These are phyloP conservation scores for Channa maculata DNA, from an alignment of 2,113 vertebrate genomes.

Conservation along the genomic window DNA sequence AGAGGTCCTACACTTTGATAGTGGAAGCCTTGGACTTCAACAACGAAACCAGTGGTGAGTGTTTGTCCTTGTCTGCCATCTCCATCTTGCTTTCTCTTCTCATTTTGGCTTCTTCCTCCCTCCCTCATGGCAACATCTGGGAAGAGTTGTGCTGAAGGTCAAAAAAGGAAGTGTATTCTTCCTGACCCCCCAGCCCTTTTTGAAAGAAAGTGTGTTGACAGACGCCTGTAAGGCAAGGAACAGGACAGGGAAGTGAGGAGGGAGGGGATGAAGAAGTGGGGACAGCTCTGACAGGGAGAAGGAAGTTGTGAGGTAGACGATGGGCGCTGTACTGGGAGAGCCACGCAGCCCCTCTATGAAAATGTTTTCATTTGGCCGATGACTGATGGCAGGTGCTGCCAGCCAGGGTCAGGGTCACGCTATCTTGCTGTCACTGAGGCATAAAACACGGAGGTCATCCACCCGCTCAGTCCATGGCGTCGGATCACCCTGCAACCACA, in stretches of 20 bases:
- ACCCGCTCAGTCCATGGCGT: neutral
- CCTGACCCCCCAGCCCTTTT: constrained; percentile 56
- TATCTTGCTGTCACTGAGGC: constrained; percentile 67
- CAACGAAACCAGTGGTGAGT: constrained; percentile 91
- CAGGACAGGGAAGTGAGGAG: constrained; percentile 69
- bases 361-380: constrained; percentile 82
- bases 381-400: constrained; percentile 82
- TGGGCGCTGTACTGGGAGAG: constrained; percentile 8
- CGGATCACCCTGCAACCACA: constrained; percentile 40
- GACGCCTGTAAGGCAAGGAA: constrained; percentile 74
- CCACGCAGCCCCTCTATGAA: constrained; percentile 61
- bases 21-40: constrained; percentile 96
- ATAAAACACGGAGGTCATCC: constrained; percentile 67
- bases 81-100: constrained; percentile 27
- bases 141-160: constrained; percentile 61
- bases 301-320: constrained; percentile 44
- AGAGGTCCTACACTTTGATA: constrained; percentile 98
- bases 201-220: constrained; percentile 76
- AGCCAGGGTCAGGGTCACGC: constrained; percentile 71
- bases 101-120: neutral
- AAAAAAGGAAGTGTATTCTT: constrained; percentile 72
- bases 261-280: constrained; percentile 24
- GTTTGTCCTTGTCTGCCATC: constrained; percentile 57
- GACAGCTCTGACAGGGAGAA: constrained; percentile 52
- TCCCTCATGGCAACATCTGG: constrained; percentile 43